Evolutionary conservation across 2,113 vertebrate genomes (phyloP), one percentile per base, ranked within the genome.

Genomic region (Chaetodon auriga): DNA sequence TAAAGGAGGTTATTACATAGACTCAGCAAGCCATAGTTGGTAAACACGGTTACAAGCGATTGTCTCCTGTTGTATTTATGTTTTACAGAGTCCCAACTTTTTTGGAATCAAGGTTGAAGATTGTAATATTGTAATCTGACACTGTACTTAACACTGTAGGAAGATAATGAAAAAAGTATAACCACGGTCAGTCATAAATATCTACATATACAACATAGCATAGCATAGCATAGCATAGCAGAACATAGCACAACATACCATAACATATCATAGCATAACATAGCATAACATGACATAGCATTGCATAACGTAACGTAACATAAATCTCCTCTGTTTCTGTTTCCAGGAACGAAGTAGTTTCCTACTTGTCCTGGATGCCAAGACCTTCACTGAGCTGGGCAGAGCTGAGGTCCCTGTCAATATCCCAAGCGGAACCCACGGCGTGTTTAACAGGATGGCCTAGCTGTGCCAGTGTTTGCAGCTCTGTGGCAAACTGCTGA

Each of bases 381-480:
- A 96, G 94, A 97, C 95, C 75, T 98, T 99, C 91, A 93, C 64
- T 21, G 97, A 99, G 65, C 36, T 99, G 88, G 97, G 96, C 19
- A 91, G 97, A 89, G 97, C 97, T 0, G 96, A 98, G 74, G 96
- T 98, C 0, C 93, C 96, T 14, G 95, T 97, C 82, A 94, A 93
- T 89, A 95, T 99, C 62, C 97, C 97, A 12, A 97, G 94, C 2
- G 97, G 97, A 8, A 98, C 97, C 89, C 98, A 99, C 0, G 97
- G 98, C 12, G 77, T 96, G 38, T 99, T 98, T 77, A 91, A 94
- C 58, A 75, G 76, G 49, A 90, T 80, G 89, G 84, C 82, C 64
- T 94, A 89, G 88, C 84, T 23, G 48, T 46, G 64, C 80, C 36
- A 46, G 53, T 77, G 58, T 66, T 80, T 63, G 75, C 38, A 79